Conservation (phyloP, 1,140 invertebrate genomes). For the Papilio machaon region DNA sequence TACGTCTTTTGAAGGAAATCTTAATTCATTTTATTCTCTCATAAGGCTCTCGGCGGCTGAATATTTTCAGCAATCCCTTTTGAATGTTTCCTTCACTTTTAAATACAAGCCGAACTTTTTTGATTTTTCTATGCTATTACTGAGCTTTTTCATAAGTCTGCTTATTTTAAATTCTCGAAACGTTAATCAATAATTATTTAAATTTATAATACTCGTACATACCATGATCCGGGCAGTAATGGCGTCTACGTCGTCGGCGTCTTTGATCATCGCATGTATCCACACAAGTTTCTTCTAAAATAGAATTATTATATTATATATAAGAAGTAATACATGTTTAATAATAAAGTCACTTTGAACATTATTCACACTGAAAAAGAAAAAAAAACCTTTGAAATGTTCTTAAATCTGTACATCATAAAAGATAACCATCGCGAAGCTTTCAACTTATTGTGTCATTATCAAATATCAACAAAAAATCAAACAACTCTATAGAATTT, state of each 20-base stretch:
- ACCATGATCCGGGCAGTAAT: conserved; percentile 78
- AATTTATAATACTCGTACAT: conserved; percentile 31
- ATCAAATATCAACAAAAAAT: no score
- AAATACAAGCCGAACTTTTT: background rate
- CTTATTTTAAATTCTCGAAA: background rate
- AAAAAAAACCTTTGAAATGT: no score
- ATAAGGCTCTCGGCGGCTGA: background rate
- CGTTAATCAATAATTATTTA: background rate
- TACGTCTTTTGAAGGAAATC: background rate
- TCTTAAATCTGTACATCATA: no score
- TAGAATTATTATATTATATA: conserved; percentile 8
- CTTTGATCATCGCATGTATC: conserved; percentile 73
- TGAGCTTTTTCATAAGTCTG: background rate
- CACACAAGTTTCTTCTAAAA: conserved; percentile 72
- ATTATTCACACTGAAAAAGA: no score
- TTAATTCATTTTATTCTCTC: conserved; percentile 1
- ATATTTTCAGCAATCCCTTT: conserved; percentile 9
- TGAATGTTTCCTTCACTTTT: background rate
- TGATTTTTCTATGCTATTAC: background rate
- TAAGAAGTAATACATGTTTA: no score
- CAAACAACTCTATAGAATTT: background rate
- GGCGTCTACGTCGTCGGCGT: conserved; percentile 66
- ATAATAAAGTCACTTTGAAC: no score
- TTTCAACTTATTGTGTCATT: no score
- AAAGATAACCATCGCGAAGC: no score